phyloP scores from a whole-genome alignment of 2,797 vertebrate genomes.

The Dromococcyx pavoninus region DNA sequence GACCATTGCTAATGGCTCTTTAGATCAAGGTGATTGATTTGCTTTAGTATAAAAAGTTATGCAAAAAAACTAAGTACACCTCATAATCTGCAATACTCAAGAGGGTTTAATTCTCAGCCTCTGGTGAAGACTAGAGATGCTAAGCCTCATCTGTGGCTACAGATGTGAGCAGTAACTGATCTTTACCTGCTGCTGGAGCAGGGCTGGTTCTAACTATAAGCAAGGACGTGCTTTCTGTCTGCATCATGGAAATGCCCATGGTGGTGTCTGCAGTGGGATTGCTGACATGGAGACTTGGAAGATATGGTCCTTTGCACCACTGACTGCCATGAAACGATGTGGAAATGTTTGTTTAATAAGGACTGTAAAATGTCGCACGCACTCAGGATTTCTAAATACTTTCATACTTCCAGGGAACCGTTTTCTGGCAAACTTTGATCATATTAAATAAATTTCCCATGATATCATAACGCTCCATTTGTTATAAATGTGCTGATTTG shows the following conservation, averaged over 20 bases:
- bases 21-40: background rate
- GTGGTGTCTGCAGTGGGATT: background rate
- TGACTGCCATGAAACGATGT: background rate
- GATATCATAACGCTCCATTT: constrained; percentile 16
- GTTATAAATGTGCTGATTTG: constrained; percentile 57
- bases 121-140: background rate
- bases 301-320: background rate
- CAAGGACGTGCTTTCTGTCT: background rate
- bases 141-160: background rate
- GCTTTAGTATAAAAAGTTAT: background rate
- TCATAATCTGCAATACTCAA: background rate
- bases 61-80: background rate
- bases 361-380: constrained; percentile 43
- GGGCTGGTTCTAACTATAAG: background rate
- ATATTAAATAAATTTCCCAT: constrained; percentile 33
- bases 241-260: background rate
- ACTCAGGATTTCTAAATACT: constrained; percentile 30
- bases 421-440: constrained; percentile 52
- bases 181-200: background rate
- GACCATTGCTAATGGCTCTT: background rate
- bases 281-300: background rate
- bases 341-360: constrained; percentile 40
- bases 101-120: background rate
- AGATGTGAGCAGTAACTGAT: background rate
- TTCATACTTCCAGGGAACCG: constrained; percentile 17